These are phyloP conservation scores for Poecilia wingei DNA, from an alignment of 2,797 vertebrate species.

Conservation along the genomic window DNA sequence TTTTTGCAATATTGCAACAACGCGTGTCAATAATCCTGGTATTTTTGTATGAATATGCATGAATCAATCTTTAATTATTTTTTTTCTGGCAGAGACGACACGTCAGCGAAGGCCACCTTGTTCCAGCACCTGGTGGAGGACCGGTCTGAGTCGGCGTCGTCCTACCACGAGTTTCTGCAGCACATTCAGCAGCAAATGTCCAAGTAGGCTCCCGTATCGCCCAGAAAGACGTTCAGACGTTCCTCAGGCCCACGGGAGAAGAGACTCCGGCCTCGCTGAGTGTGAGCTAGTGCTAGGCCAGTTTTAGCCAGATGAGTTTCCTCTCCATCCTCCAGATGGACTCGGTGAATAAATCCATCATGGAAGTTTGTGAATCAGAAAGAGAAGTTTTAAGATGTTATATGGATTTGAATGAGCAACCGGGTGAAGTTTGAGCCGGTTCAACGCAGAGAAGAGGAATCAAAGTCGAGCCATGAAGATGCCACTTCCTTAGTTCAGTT, in stretches of 20 bases:
- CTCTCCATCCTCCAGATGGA: slow-evolving; percentile 9
- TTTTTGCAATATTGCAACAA: too few species aligned
- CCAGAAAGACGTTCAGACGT: background rate
- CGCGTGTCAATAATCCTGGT: background rate
- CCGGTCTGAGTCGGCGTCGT: slow-evolving; percentile 89
- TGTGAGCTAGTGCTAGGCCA: slow-evolving; percentile 42
- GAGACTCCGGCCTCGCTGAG: slow-evolving; percentile 30
- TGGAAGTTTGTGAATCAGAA: slow-evolving; percentile 15
- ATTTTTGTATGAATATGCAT: too few species aligned
- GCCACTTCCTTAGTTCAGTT: slow-evolving; percentile 51
- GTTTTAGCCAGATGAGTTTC: slow-evolving; percentile 31
- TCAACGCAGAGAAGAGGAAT: slow-evolving; percentile 15
- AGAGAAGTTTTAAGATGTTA: slow-evolving; percentile 14
- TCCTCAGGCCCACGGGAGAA: slow-evolving; percentile 6
- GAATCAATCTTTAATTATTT: background rate
- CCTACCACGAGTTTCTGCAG: slow-evolving; percentile 96
- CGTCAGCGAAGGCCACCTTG: slow-evolving; percentile 85
- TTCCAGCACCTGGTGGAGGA: slow-evolving; percentile 95
- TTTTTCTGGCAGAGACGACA: slow-evolving; percentile 85
- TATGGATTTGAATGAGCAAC: slow-evolving; percentile 2
- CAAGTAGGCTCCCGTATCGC: slow-evolving; percentile 79
- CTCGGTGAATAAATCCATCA: slow-evolving; percentile 25
- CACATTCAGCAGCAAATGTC: slow-evolving; percentile 92
- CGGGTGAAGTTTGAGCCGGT: slow-evolving; percentile 6
- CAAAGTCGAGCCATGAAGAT: slow-evolving; percentile 57